Evolutionary conservation across 2,113 vertebrate species (phyloP), one percentile per base, ranked within the genome.

Genomic region (Onychostoma macrolepis): DNA sequence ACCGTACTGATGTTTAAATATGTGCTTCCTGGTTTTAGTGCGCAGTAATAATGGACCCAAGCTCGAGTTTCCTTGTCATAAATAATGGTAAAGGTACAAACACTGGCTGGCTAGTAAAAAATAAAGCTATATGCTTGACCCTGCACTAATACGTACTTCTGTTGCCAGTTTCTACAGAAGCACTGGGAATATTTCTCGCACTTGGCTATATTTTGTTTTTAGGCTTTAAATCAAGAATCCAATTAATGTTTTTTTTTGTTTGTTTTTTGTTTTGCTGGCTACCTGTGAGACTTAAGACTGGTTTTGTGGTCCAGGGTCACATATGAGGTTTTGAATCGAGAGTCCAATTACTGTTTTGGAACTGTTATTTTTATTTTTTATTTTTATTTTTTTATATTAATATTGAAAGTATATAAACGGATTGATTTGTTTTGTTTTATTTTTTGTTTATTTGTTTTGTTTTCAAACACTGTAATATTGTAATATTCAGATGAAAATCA

Each of bases 61-160:
- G 53, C 84, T 91, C 86, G 58, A 84, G 84, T 88, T 83, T 90
- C 85, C 45, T 21, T 24, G 38, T 88, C 84, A 80, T 90, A 87
- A 88, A 84, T 72, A 28, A 81, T 28, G 33, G 15, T 28, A 56
- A 26, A 78, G 71, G 21, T 80, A 71, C 43, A 78, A 53, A 33
- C 26, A 19, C 38, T 78, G 48, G 30, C 86, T 72, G 63, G 36
- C 36, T 78, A 85, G 82, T 92, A n/a, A 61, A n/a, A 58, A 58
- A 58, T 58, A 4, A 91, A 90, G 84, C 76, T 63, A 67, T 65
- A 2, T 28, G n/a, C 1, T 13, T 48, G 45, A 48, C 12, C 45
- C 3, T 48, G 45, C 3, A 48, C 3, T 50, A 50, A 50, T 2
- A 50, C 48, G 6, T 6, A 6, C 6, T 50, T 50, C 48, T 17